Conservation (phyloP, 2,888 invertebrate species). For the Hofmannophila pseudospretella region DNA sequence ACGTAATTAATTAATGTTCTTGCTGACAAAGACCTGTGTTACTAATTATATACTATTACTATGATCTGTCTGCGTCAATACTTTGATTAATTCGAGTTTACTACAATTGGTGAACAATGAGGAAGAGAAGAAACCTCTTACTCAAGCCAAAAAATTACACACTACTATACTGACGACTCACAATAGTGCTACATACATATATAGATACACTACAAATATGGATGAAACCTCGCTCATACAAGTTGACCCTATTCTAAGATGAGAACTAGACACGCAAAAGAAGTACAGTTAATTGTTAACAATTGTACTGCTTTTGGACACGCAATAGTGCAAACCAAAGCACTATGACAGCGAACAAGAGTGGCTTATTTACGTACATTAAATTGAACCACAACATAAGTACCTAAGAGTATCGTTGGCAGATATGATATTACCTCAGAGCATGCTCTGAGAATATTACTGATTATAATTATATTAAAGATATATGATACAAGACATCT, state of each 20-base stretch:
- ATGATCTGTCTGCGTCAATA: slow-evolving; percentile 47
- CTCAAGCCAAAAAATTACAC: background rate
- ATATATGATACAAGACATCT: too few species aligned
- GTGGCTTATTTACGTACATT: slow-evolving; percentile 30
- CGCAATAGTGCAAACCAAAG: slow-evolving; percentile 60
- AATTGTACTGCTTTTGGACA: slow-evolving; percentile 67
- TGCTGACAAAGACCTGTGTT: too few species aligned
- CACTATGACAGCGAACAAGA: slow-evolving; percentile 11
- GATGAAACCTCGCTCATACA: slow-evolving; percentile 1
- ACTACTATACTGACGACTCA: background rate
- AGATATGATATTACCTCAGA: too few species aligned
- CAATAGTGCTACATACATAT: too few species aligned
- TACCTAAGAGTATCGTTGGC: slow-evolving; percentile 1
- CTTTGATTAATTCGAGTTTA: slow-evolving; percentile 33
- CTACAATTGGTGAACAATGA: background rate
- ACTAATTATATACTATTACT: too few species aligned
- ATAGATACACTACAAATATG: background rate
- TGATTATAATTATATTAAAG: too few species aligned
- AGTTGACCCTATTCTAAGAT: slow-evolving; percentile 65
- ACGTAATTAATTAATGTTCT: too few species aligned
- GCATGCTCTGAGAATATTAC: too few species aligned
- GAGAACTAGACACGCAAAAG: slow-evolving; percentile 66
- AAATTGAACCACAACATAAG: slow-evolving; percentile 8
- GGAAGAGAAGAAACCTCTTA: slow-evolving; percentile 1
- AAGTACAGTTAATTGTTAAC: slow-evolving; percentile 68